Evolutionary conservation across 2,113 vertebrate species (phyloP).

Genomic region (Nymphicus hollandicus): DNA sequence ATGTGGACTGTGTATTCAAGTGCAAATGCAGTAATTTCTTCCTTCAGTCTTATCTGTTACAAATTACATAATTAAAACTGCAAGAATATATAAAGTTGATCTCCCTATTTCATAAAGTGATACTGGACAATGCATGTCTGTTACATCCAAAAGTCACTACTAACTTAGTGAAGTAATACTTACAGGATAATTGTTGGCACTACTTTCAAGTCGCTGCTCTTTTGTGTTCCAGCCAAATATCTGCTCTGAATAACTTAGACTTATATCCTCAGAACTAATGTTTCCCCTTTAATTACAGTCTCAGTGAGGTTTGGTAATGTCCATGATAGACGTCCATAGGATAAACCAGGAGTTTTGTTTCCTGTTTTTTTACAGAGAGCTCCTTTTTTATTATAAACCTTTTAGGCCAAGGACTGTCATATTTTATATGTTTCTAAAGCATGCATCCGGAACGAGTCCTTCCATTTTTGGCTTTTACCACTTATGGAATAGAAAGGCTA

Average conservation of each 20-base stretch:
- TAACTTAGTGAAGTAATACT: not conserved
- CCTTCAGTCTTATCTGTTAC: not conserved
- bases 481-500: not conserved
- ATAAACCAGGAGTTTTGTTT: not conserved
- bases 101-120: not conserved
- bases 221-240: not conserved
- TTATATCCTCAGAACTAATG: not conserved
- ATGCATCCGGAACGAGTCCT: not conserved
- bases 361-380: fast-evolving
- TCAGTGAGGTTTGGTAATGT: not conserved
- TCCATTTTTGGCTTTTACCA: not conserved
- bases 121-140: not conserved
- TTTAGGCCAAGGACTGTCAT: not conserved
- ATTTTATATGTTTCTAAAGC: not conserved
- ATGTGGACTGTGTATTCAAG: not conserved
- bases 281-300: not conserved
- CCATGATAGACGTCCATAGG: no score
- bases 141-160: not conserved
- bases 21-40: not conserved
- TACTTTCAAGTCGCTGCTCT: not conserved
- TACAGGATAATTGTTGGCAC: not conserved
- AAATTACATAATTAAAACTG: not conserved
- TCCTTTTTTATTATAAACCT: fast-evolving
- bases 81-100: not conserved
- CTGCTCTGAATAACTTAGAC: not conserved